Base-by-base conservation (phyloP, 2,113 vertebrate genomes). In the Miniopterus natalensis region DNA sequence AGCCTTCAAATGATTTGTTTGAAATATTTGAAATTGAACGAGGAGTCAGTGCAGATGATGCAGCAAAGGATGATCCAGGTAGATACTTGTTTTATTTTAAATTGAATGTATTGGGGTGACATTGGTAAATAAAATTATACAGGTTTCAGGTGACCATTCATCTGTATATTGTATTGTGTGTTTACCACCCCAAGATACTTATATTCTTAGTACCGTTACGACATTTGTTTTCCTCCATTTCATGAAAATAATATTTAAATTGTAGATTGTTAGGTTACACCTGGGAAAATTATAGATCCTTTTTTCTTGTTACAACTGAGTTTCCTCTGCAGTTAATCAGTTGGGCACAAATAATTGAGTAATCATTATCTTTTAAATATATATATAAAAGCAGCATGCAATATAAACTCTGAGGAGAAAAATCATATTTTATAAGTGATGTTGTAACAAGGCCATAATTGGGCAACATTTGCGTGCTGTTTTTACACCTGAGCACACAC, bases 1-100 rank as follows among this genome's bases (percentile, higher is more conserved):
- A 99, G 95, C 99, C 98, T 9, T 99, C 98, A 89, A 99, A 99
- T 20, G 98, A 98, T 66, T 98, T 99, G 63, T 98, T 99, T 83
- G 99, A 98, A 96, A 97, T 98, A 97, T 99, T 99, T 96, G 99
- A 99, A 98, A 99, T 99, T 87, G 99, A 99, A 98, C 98, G 99
- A 95, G 99, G 99, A 77, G 98, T 99, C 98, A 99, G 99, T 0
- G 99, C 99, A 0, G 99, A 99, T 6, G 99, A 98, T 47, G 98
- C 99, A 97, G 98, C 98, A 49, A 99, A 99, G 0, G 99, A 99
- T 55, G 99, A 99, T 94, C 99, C 99, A 98, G 99, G 99, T 99
- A 98, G 98, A 53, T 21, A 27, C 11, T 18, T 66, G n/a, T 66
- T 66, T 66, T 66, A 66, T 66, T 66, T 66, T n/a, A 66, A 66